Percentiles rank a stretch among this genome's conserved stretches.
These are phyloP conservation scores for Hyles lineata DNA, from an alignment of 2,888 invertebrate genomes.

Conservation along the genomic window DNA sequence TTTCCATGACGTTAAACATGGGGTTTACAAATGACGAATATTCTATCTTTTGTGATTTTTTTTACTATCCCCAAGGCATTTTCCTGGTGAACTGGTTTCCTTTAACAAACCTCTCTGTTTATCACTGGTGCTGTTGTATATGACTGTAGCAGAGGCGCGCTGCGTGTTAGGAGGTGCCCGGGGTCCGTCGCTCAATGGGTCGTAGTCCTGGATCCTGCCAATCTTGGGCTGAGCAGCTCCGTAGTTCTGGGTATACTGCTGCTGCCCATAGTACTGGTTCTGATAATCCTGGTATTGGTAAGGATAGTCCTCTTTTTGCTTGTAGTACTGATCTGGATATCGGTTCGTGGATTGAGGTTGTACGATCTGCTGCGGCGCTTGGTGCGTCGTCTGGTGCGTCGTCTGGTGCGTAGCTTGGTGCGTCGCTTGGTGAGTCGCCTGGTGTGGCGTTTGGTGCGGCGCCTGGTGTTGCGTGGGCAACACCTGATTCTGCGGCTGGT, in stretches of 20 bases:
- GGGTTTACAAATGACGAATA: no score
- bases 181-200: constrained; percentile 90
- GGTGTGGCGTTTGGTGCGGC: constrained; percentile 47
- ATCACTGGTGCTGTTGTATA: constrained; percentile 88
- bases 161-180: constrained; percentile 89
- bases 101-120: constrained; percentile 67
- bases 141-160: constrained; percentile 92
- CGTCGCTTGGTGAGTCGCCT: no score
- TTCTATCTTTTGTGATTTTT: no score
- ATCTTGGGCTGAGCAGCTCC: constrained; percentile 75
- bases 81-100: background rate
- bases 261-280: constrained; percentile 55
- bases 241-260: constrained; percentile 60
- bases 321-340: constrained; percentile 48
- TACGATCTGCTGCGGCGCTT: constrained; percentile 45
- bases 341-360: constrained; percentile 49
- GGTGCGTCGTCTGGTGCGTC: constrained; percentile 27
- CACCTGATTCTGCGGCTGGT: constrained; percentile 45
- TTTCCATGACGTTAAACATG: no score
- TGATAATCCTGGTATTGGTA: constrained; percentile 66
- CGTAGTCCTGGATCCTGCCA: constrained; percentile 92
- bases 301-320: constrained; percentile 44
- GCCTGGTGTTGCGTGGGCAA: constrained; percentile 34
- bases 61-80: background rate
- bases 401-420: no score